phyloP scores from a whole-genome alignment of 2,888 invertebrate species.

The Ormyrus rosae region DNA sequence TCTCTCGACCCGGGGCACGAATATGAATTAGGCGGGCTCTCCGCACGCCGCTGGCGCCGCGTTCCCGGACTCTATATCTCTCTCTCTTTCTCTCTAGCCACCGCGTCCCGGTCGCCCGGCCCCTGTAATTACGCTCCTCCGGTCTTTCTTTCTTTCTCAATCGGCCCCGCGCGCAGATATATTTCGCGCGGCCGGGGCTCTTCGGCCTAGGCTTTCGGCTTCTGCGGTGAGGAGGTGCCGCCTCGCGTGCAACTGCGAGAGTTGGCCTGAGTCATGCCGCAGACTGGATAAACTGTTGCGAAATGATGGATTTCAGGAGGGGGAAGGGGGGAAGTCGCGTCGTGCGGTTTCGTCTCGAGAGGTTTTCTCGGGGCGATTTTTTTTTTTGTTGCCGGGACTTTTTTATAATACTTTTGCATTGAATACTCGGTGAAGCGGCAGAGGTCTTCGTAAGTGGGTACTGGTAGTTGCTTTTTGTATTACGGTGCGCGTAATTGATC shows the following conservation, averaged over 20 bases:
- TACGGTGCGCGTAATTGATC: no score
- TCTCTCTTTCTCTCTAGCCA: conserved; percentile 38
- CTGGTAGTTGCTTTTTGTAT: no score
- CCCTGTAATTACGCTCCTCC: conserved; percentile 49
- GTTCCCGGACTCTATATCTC: neutral
- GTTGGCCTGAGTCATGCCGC: neutral
- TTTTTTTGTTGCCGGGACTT: no score
- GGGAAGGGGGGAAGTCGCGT: neutral
- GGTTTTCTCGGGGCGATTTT: no score
- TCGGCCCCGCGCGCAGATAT: conserved; percentile 15
- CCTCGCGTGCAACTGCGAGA: neutral
- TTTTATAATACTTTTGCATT: no score
- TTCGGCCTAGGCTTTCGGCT: no score
- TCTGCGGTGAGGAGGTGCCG: no score
- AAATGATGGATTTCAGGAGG: neutral
- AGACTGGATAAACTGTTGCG: no score
- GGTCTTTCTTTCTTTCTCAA: conserved; percentile 41
- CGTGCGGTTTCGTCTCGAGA: no score
- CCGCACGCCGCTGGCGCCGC: conserved; percentile 22
- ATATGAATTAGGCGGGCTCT: conserved; percentile 17
- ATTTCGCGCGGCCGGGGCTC: neutral
- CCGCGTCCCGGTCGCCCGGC: conserved; percentile 8
- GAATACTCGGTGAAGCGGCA: no score
- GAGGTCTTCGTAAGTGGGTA: no score
- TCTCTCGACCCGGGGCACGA: conserved; percentile 8